These are phyloP conservation scores for Sinelater perroti DNA, from an alignment of 2,888 invertebrate genomes.

Conservation along the genomic window DNA sequence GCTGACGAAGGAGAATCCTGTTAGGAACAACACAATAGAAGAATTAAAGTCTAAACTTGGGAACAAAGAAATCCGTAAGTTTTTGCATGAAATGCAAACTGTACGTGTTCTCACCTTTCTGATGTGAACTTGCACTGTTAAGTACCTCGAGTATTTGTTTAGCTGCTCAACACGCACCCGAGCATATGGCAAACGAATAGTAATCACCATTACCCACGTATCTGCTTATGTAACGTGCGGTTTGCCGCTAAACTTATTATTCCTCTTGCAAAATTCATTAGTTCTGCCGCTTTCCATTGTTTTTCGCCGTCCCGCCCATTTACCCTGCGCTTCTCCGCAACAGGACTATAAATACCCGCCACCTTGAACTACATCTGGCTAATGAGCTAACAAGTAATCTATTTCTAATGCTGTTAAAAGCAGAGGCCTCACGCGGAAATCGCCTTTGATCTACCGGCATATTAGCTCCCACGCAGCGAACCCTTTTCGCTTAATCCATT, in stretches of 20 bases:
- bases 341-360: constrained; percentile 32
- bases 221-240: not conserved
- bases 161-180: not conserved
- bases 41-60: constrained; percentile 57
- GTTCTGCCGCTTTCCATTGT: not conserved
- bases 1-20: constrained; percentile 55
- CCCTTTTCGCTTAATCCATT: constrained; percentile 6
- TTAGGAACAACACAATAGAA: constrained; percentile 54
- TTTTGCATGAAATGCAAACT: not conserved
- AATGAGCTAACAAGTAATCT: constrained; percentile 27
- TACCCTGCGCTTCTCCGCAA: constrained; percentile 7
- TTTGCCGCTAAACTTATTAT: no score
- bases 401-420: constrained; percentile 30
- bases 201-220: not conserved
- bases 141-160: constrained; percentile 7
- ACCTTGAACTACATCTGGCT: constrained; percentile 37
- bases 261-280: not conserved
- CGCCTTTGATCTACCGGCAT: constrained; percentile 11
- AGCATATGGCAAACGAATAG: constrained; percentile 6
- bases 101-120: not conserved
- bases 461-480: constrained; percentile 5
- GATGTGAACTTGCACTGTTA: not conserved
- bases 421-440: constrained; percentile 14
- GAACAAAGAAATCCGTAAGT: constrained; percentile 55
- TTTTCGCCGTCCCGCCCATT: not conserved